Evolutionary conservation across 30 jellyfish, hydroid and myxozoan species (phyloP).

Genomic region (Hydractinia symbiolongicarpus): DNA sequence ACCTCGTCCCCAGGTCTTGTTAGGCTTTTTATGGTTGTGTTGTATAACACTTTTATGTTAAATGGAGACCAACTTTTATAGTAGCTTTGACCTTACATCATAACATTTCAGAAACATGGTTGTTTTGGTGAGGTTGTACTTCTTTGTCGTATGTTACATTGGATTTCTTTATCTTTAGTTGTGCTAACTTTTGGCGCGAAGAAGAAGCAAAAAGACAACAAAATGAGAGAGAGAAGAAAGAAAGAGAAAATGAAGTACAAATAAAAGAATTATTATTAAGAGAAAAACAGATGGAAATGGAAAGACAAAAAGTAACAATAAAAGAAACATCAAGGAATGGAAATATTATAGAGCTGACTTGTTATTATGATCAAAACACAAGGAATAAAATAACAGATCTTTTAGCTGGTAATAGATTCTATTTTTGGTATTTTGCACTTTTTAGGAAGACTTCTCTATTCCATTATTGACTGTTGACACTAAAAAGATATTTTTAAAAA

Average conservation of each 20-base stretch:
- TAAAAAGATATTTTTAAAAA: no score
- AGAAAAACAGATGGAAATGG: slow-evolving; percentile 82
- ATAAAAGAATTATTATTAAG: slow-evolving; percentile 70
- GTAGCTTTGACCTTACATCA: no score
- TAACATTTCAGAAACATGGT: no score
- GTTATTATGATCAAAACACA: slow-evolving; percentile 87
- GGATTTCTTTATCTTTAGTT: slow-evolving; percentile 29
- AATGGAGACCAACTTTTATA: no score
- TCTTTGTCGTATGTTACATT: not conserved
- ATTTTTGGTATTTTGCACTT: not conserved
- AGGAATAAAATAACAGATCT: slow-evolving; percentile 73
- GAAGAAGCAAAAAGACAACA: slow-evolving; percentile 53
- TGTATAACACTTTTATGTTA: no score
- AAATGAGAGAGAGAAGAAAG: slow-evolving; percentile 52
- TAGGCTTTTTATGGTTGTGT: no score
- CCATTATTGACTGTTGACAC: no score
- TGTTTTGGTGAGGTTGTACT: no score
- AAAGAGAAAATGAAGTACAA: slow-evolving; percentile 54
- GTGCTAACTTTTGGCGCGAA: slow-evolving; percentile 92
- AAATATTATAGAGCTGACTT: slow-evolving; percentile 72
- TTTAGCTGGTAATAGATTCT: slow-evolving; percentile 51
- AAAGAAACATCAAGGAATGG: slow-evolving; percentile 68
- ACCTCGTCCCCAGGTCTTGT: no score
- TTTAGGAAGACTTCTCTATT: no score
- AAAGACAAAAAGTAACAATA: slow-evolving; percentile 84